Conservation (phyloP, 2,888 invertebrate genomes). For the Athalia rosae region DNA sequence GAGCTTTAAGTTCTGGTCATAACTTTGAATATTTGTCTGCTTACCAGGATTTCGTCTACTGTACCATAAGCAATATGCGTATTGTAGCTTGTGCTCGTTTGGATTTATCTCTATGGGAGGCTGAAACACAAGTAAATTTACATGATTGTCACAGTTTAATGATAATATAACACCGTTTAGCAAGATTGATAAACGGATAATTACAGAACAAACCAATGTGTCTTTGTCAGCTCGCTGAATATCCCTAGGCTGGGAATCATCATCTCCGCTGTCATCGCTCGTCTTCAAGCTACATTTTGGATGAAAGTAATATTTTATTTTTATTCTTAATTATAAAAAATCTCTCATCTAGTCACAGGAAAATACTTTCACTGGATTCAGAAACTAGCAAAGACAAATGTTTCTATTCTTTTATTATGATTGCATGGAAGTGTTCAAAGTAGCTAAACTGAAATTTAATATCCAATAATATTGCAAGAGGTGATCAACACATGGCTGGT, state of each 20-base stretch:
- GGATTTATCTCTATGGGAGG: constrained; percentile 84
- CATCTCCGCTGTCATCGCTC: constrained; percentile 81
- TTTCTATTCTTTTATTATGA: too few species aligned
- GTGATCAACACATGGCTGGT: neutral
- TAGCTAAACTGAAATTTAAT: too few species aligned
- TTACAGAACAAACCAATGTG: constrained; percentile 63
- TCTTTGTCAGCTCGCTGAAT: constrained; percentile 69
- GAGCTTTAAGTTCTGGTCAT: constrained; percentile 89
- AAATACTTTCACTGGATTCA: too few species aligned
- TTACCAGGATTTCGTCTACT: constrained; percentile 79
- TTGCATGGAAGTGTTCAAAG: too few species aligned
- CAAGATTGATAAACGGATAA: neutral
- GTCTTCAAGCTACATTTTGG: constrained; percentile 74
- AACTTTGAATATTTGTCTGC: constrained; percentile 76
- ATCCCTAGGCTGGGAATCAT: constrained; percentile 75
- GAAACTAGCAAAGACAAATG: too few species aligned
- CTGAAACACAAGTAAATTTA: constrained; percentile 68
- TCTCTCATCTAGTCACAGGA: too few species aligned
- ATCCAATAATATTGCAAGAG: neutral
- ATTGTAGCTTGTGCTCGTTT: constrained; percentile 94
- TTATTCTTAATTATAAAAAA: neutral
- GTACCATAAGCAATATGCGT: constrained; percentile 95
- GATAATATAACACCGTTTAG: constrained; percentile 15
- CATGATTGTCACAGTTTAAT: neutral
- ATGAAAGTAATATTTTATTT: neutral